phyloP scores from a whole-genome alignment of 2,113 vertebrate species.

The Mesocricetus auratus region DNA sequence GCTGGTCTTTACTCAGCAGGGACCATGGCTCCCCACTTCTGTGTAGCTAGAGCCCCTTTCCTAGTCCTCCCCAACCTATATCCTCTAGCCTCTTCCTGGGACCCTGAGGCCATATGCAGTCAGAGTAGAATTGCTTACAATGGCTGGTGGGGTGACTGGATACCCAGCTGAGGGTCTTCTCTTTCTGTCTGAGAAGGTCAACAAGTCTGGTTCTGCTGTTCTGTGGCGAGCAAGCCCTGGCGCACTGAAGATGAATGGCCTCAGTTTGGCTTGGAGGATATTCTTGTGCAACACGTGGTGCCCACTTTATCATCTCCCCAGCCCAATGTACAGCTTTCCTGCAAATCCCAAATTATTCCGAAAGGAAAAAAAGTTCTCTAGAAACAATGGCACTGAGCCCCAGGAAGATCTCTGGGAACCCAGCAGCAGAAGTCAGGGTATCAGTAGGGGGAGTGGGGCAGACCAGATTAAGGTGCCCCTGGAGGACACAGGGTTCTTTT shows the following conservation, averaged over 20 bases:
- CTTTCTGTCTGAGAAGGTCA: neutral
- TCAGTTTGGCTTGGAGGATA: neutral
- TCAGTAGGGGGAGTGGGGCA: too few species aligned
- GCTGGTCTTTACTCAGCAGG: too few species aligned
- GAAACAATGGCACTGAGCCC: neutral
- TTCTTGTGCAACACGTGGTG: too few species aligned
- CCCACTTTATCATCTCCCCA: neutral
- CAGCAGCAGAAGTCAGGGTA: accelerated
- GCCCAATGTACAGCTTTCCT: neutral
- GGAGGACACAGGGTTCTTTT: neutral
- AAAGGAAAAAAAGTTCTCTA: neutral
- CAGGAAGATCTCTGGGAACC: neutral
- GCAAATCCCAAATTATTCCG: neutral
- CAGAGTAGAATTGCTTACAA: neutral
- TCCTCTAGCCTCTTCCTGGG: neutral
- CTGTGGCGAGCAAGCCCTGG: neutral
- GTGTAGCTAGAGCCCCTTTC: neutral
- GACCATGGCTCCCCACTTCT: neutral
- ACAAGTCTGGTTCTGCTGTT: neutral
- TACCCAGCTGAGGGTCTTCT: neutral
- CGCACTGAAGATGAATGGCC: neutral
- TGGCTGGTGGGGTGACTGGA: neutral
- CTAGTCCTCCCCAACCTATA: neutral
- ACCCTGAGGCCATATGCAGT: neutral
- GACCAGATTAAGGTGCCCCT: accelerated